These are phyloP conservation scores for Oreohelix idahoensis DNA, from an alignment of 1,140 invertebrate genomes.

Conservation along the genomic window DNA sequence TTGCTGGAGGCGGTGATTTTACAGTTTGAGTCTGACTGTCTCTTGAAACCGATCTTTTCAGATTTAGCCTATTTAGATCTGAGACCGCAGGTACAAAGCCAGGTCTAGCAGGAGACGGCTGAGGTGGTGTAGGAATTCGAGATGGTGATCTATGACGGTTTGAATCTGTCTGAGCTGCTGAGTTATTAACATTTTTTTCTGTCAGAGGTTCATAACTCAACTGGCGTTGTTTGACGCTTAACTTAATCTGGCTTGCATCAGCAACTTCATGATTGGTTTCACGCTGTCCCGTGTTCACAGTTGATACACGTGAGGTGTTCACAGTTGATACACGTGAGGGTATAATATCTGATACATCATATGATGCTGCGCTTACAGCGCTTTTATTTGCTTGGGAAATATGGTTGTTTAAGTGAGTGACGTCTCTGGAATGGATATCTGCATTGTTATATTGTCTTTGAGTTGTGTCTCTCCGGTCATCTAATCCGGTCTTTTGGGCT, in stretches of 20 bases:
- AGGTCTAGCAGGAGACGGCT: neutral
- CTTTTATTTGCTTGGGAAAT: too few relatives aligned
- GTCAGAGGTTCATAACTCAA: neutral
- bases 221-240: neutral
- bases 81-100: neutral
- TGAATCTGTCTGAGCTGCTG: neutral
- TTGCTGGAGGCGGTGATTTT: slow-evolving; percentile 1
- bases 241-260: neutral
- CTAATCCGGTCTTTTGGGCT: neutral
- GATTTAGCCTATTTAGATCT: too few relatives aligned
- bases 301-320: too few relatives aligned
- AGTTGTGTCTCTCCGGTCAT: neutral
- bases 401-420: too few relatives aligned
- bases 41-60: neutral
- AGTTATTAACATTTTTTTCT: neutral
- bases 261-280: neutral
- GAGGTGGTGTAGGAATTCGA: neutral
- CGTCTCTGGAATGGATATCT: neutral
- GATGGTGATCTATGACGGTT: neutral
- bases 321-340: too few relatives aligned
- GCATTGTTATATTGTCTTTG: neutral
- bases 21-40: slow-evolving; percentile 1
- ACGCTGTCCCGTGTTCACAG: too few relatives aligned
- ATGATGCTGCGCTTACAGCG: too few relatives aligned
- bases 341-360: too few relatives aligned